Percentiles rank a stretch among this genome's conserved stretches.
phyloP scores from a whole-genome alignment of 2,888 invertebrate genomes.

The Synanthedon andrenaeformis region DNA sequence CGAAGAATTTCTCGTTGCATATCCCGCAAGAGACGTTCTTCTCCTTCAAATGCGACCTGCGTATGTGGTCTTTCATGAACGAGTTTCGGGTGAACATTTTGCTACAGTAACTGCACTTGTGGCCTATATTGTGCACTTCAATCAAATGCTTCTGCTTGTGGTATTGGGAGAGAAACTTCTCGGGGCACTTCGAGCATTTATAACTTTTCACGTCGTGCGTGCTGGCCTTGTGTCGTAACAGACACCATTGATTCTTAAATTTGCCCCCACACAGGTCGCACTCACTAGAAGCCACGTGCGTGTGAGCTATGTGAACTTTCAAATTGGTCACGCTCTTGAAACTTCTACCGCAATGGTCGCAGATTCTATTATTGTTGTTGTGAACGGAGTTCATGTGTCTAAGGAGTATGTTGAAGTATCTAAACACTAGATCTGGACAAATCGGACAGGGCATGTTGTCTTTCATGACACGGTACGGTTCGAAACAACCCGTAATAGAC shows the following conservation, averaged over 20 bases:
- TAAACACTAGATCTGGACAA: conserved; percentile 34
- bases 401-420: conserved; percentile 46
- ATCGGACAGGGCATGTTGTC: conserved; percentile 50
- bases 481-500: conserved; percentile 36
- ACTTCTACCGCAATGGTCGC: conserved; percentile 51
- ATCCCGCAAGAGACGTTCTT: conserved; percentile 52
- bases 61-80: conserved; percentile 54
- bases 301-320: conserved; percentile 43
- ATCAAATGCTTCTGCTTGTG: conserved; percentile 67
- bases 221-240: conserved; percentile 50
- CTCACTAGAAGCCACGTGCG: conserved; percentile 42
- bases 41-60: conserved; percentile 57
- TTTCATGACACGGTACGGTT: conserved; percentile 43
- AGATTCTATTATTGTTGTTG: conserved; percentile 50
- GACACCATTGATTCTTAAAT: conserved; percentile 47
- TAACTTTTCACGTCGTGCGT: conserved; percentile 48
- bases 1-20: conserved; percentile 53
- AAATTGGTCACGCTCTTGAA: conserved; percentile 44
- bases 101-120: conserved; percentile 47
- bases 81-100: conserved; percentile 60
- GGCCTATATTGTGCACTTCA: conserved; percentile 52
- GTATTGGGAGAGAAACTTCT: conserved; percentile 61
- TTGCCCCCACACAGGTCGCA: conserved; percentile 44
- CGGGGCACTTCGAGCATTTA: conserved; percentile 51
- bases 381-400: conserved; percentile 52